Base-by-base conservation (phyloP, 1,140 invertebrate species). In the Drosophila kikkawai region DNA sequence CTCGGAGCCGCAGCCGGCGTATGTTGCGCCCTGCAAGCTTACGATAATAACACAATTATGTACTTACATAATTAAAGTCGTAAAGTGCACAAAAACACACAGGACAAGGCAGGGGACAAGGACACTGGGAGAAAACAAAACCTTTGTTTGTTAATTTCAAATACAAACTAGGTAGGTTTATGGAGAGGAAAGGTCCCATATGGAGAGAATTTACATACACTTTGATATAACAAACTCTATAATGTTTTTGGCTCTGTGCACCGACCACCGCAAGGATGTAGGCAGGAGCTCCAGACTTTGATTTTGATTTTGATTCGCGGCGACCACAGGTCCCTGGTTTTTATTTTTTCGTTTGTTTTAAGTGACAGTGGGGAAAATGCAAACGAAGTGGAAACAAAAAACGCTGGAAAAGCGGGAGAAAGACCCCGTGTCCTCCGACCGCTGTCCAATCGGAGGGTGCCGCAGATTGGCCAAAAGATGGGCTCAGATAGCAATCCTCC, bases 31-130 rank as follows among this genome's bases (percentile, higher is more conserved):
- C 63, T 50, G 68, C 75, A 39, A 70, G 81, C 85, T 88, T 84
- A 85, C 87, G 85, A 88, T 88, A 90, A 88, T 88, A 91, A 88
- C 86, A 88, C 85, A 88, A 88, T 88, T 88, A 88, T 88, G 86
- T 88, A 90, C 86, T 91, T 85, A 90, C 82, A 79, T 90, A 88
- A 88, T 88, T 88, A 88, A 90, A 91, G 84, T 88, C 84, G 84
- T 90, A 90, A 90, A 90, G 83, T 87, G 80, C 76, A 77, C 82
- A 84, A 68, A 84, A 64, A 81, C 77, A 84, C 80, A 79, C 53
- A 79, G 45, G 29, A 45, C 65, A 29, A 51, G 32, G 5, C 22
- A 42, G 26, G 17, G 29, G 6, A 9, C 13, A 48, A 12, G 34
- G 29, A 42, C 36, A 68, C 29, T 42, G 29, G 9, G n/a, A n/a